Percentiles rank a stretch among this genome's conserved stretches.
These are phyloP conservation scores for Himalopsyche japonica DNA, from an alignment of 2,888 invertebrate species.

Conservation along the genomic window DNA sequence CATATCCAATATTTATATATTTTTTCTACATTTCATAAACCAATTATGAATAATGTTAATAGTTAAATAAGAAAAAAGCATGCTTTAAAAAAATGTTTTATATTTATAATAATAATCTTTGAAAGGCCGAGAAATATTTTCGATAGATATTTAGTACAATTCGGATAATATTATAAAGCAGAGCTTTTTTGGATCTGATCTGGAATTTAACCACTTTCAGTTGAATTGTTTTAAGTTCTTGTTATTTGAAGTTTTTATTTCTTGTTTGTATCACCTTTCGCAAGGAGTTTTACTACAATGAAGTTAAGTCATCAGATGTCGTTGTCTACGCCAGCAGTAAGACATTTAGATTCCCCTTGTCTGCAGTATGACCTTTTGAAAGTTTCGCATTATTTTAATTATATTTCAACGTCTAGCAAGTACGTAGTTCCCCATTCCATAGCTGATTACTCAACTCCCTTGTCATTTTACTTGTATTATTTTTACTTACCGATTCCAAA, in stretches of 20 bases:
- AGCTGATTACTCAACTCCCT: background rate
- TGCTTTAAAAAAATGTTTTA: background rate
- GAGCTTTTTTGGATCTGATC: too few species aligned
- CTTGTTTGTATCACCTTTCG: background rate
- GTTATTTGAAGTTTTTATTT: background rate
- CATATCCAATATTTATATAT: too few species aligned
- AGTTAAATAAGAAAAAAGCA: background rate
- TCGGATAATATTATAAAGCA: too few species aligned
- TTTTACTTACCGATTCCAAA: background rate
- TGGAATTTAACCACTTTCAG: too few species aligned
- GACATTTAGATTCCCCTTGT: background rate
- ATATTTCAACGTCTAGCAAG: slow-evolving; percentile 15
- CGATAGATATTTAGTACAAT: too few species aligned
- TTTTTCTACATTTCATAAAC: too few species aligned
- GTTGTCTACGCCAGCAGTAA: background rate
- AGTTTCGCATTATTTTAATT: slow-evolving; percentile 30
- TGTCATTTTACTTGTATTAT: background rate
- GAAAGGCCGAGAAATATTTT: too few species aligned
- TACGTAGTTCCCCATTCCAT: background rate
- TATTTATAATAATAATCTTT: too few species aligned
- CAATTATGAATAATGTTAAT: too few species aligned
- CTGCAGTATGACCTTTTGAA: slow-evolving; percentile 19
- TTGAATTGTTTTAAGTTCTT: background rate
- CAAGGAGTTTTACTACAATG: background rate
- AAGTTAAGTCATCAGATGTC: background rate